Percentiles rank a stretch among this genome's conserved stretches.
These are phyloP conservation scores for Escarpia spicata DNA, from an alignment of 2,888 invertebrate species.

Conservation along the genomic window DNA sequence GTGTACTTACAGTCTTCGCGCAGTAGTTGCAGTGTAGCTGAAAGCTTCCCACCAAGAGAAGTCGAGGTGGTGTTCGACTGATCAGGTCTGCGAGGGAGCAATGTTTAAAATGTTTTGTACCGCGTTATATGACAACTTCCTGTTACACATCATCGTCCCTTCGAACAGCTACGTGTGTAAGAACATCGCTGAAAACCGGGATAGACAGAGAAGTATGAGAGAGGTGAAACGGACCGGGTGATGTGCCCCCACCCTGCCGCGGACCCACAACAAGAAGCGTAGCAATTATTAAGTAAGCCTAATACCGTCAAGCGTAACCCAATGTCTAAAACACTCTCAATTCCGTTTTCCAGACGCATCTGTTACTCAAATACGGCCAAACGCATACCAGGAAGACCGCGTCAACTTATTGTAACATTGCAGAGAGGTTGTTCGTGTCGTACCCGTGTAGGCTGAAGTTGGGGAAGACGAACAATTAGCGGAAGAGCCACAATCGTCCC, in stretches of 20 bases:
- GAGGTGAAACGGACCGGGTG: too few species aligned
- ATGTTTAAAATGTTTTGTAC: too few species aligned
- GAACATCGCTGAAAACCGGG: too few species aligned
- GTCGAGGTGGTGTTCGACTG: too few species aligned
- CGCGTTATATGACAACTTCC: too few species aligned
- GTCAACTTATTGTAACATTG: background rate
- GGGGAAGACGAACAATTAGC: background rate
- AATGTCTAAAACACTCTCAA: background rate
- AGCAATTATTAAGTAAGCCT: background rate
- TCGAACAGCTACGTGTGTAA: too few species aligned
- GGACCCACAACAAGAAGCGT: background rate
- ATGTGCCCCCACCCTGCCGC: background rate
- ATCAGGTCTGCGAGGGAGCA: too few species aligned
- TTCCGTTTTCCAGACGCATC: background rate
- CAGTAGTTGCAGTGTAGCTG: too few species aligned
- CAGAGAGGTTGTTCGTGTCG: background rate
- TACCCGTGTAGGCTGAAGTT: background rate
- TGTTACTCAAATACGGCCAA: background rate
- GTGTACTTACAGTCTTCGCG: too few species aligned
- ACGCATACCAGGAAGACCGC: background rate
- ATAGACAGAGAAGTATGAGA: too few species aligned
- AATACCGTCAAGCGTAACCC: background rate
- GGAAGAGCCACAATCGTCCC: background rate
- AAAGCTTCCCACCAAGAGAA: too few species aligned
- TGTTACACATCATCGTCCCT: too few species aligned